A percentile compares a stretch with the other conserved stretches of the same genome.
phyloP scores from a whole-genome alignment of 2,113 vertebrate genomes.

The Forbesichthys agassizii region DNA sequence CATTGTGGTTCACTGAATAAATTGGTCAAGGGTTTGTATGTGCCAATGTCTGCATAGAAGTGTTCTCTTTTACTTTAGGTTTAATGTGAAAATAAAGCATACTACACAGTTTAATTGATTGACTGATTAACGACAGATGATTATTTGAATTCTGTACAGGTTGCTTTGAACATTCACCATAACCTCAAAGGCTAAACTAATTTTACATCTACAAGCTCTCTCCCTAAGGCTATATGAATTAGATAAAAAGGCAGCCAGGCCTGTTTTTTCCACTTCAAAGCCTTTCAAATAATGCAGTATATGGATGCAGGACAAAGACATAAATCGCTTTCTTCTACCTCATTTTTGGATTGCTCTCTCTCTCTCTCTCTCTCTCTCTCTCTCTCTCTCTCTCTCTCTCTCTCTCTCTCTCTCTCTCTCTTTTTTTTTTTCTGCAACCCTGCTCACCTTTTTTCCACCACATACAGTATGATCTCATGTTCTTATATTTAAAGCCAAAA shows the following conservation, averaged over 20 bases:
- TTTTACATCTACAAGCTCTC: background rate
- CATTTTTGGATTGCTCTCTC: background rate
- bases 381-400: background rate
- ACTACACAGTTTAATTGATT: no score
- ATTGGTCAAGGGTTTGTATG: no score
- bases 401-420: background rate
- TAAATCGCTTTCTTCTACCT: background rate
- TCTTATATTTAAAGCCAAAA: no score
- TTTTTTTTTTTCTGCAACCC: background rate
- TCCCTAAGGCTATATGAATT: background rate
- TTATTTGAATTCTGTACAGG: no score
- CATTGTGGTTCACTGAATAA: no score
- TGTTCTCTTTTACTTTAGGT: no score
- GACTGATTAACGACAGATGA: no score
- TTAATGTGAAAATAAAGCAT: no score
- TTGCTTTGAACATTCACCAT: background rate
- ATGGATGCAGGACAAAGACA: background rate
- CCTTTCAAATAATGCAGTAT: no score
- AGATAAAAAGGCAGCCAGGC: background rate
- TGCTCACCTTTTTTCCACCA: background rate
- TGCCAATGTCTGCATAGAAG: no score
- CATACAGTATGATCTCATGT: constrained; percentile 6
- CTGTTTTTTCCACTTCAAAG: background rate
- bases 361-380: background rate
- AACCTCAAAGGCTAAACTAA: background rate